Evolutionary conservation across 2,888 invertebrate genomes (phyloP), one percentile per base, ranked within the genome.

Genomic region (Tridacna gigas): DNA sequence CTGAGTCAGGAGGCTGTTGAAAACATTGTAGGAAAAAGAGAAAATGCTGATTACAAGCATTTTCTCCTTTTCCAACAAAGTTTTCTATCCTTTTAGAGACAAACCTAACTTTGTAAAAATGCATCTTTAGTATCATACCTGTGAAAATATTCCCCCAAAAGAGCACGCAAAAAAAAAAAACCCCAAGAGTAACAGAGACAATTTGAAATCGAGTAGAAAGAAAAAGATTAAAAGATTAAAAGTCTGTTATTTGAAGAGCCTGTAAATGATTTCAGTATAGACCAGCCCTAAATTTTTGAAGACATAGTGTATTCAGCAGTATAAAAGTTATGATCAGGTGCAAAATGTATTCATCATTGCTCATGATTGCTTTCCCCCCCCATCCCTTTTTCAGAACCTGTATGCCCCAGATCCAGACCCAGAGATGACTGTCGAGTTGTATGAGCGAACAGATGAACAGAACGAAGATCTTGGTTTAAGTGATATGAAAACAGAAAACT

Each of bases 401-500:
- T 95, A 95, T 56, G 97, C 97, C 25, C 95, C 95, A 0, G 94
- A 95, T 26, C 92, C 92, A 3, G 95, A 95, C 88, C 95, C 94
- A 0, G 93, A 95, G 83, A 95, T 99, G 86, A 96, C 95, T 84
- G 96, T 98, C 22, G 96, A 96, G 0, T 96, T 96, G 60, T 99
- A 99, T 94, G 97, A 97, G 80, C 96, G 99, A 73, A 96, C 95
- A 0, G 97, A 96, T 92, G 98, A 99, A 13, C 98, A 99, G 94
- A 98, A 99, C 93, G 99, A 99, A 80, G 97, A 98, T 77, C 95
- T 99, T 0, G 99, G 99, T 0, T 95, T 99, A 28, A 99, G 98
- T 93, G 99, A 99, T 94, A 98, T 99, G 96, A 98, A 97, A 95
- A 97, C 98, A 0, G 99, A 99, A 91, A 96, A 97, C 91, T 99